Conservation (phyloP, 2,888 invertebrate genomes). For the Hydriomena furcata region DNA sequence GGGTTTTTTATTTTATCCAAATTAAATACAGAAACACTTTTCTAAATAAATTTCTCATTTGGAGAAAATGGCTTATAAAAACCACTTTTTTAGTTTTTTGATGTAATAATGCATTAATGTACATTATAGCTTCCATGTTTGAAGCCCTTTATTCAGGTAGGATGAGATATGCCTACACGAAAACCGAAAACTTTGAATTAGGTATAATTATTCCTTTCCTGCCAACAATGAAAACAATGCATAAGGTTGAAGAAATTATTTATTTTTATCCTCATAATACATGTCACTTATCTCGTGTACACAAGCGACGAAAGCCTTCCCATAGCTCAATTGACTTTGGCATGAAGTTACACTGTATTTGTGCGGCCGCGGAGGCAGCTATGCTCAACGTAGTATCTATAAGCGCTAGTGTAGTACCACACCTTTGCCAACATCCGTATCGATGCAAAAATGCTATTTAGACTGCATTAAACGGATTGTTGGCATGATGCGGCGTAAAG, state of each 20-base stretch:
- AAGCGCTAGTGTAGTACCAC: constrained; percentile 21
- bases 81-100: too few relatives aligned
- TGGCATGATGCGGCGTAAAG: not conserved
- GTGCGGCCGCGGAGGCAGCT: constrained; percentile 59
- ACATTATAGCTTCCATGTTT: too few relatives aligned
- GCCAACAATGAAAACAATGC: constrained; percentile 31
- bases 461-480: constrained; percentile 6
- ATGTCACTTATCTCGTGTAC: constrained; percentile 80
- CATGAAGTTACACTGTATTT: constrained; percentile 77
- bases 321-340: constrained; percentile 83
- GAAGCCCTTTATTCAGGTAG: too few relatives aligned
- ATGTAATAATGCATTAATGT: too few relatives aligned
- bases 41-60: too few relatives aligned
- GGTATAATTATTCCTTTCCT: too few relatives aligned
- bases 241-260: constrained; percentile 77
- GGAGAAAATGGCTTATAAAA: too few relatives aligned
- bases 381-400: constrained; percentile 30
- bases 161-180: too few relatives aligned
- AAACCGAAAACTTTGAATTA: too few relatives aligned
- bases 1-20: too few relatives aligned
- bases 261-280: constrained; percentile 75
- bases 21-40: too few relatives aligned
- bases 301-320: constrained; percentile 79
- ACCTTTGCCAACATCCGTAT: constrained; percentile 3
- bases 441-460: not conserved